phyloP scores from a whole-genome alignment of 2,797 vertebrate genomes.

The Artibeus lituratus region DNA sequence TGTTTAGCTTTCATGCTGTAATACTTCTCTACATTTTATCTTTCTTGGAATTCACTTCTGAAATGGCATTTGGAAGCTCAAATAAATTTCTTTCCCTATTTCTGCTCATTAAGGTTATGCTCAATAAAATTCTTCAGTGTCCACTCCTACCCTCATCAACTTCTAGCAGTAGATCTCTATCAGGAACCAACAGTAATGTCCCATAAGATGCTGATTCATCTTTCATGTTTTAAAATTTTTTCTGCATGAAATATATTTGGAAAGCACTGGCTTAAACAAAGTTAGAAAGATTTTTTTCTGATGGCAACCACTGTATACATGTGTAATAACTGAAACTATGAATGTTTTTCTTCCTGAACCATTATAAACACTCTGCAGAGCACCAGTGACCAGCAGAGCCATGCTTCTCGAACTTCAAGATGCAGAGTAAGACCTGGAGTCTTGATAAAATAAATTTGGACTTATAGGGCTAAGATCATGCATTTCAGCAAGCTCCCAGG shows the following conservation, averaged over 20 bases:
- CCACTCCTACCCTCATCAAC: neutral
- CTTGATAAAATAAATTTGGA: neutral
- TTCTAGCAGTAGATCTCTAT: neutral
- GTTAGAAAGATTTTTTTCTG: neutral
- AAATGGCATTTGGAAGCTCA: neutral
- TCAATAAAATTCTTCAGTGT: neutral
- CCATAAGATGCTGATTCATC: neutral
- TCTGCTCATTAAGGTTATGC: neutral
- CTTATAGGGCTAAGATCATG: neutral
- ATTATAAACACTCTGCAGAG: neutral
- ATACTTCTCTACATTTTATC: neutral
- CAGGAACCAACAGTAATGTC: neutral
- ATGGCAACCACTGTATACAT: no score
- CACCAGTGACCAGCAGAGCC: neutral
- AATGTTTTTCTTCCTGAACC: neutral
- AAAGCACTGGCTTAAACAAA: neutral
- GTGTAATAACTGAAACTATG: neutral
- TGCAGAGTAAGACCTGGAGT: neutral
- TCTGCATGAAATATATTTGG: neutral
- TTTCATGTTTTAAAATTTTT: neutral
- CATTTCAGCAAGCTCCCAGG: neutral
- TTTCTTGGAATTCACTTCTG: neutral
- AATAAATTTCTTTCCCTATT: neutral
- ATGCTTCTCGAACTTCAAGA: neutral
- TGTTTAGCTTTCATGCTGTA: neutral